A percentile compares a stretch with the other conserved stretches of the same genome.
These are phyloP conservation scores for Crioceris asparagi DNA, from an alignment of 2,888 invertebrate species.

Conservation along the genomic window DNA sequence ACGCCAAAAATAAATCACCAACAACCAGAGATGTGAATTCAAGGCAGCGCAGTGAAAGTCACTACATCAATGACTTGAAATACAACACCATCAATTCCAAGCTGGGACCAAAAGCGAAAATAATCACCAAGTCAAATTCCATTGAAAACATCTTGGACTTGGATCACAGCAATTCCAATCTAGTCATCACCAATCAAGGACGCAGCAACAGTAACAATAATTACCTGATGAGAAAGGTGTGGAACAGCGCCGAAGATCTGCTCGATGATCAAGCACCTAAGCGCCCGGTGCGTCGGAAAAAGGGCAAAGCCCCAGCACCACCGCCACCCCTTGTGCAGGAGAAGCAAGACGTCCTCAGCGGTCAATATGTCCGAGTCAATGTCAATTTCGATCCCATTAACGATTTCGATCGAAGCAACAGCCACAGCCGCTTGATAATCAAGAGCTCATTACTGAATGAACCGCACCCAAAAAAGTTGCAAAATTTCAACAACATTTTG, in stretches of 20 bases:
- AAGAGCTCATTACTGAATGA: slow-evolving; percentile 25
- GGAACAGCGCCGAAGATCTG: slow-evolving; percentile 37
- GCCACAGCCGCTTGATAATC: slow-evolving; percentile 21
- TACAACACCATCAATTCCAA: slow-evolving; percentile 21
- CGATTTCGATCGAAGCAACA: slow-evolving; percentile 21
- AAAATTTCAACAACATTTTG: no score
- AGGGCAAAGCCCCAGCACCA: slow-evolving; percentile 32
- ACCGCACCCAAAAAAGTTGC: slow-evolving; percentile 26
- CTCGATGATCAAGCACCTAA: slow-evolving; percentile 28
- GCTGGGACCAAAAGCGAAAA: slow-evolving; percentile 17
- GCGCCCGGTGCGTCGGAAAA: slow-evolving; percentile 32
- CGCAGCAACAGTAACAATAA: neutral
- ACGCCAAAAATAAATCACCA: slow-evolving; percentile 14
- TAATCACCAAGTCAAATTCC: slow-evolving; percentile 24
- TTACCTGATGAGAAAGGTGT: slow-evolving; percentile 26
- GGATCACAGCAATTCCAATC: slow-evolving; percentile 18
- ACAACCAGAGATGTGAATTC: slow-evolving; percentile 23
- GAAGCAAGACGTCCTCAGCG: slow-evolving; percentile 33
- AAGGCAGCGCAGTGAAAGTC: slow-evolving; percentile 21
- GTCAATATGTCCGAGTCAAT: slow-evolving; percentile 37
- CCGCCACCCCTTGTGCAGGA: slow-evolving; percentile 16
- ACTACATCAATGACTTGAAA: slow-evolving; percentile 18
- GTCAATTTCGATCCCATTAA: slow-evolving; percentile 27
- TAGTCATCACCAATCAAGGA: slow-evolving; percentile 25
- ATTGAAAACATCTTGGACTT: slow-evolving; percentile 29